Evolutionary conservation across 2,113 vertebrate genomes (phyloP).

Genomic region (Vidua chalybeata): DNA sequence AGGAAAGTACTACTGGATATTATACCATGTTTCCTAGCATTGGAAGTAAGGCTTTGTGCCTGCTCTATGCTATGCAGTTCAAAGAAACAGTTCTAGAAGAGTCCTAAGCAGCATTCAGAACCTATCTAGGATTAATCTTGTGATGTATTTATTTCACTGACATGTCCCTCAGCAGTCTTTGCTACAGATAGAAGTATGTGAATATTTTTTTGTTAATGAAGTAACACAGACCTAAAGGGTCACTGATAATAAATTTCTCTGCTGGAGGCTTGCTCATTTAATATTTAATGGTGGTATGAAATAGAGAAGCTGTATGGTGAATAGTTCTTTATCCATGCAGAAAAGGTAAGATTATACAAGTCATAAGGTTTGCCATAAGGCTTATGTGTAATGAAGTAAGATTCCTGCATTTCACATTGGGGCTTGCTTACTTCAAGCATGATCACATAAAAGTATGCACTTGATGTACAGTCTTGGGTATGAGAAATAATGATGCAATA

Average conservation of each 20-base stretch:
- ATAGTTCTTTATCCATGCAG: not conserved
- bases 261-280: not conserved
- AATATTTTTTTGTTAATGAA: not conserved
- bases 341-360: not conserved
- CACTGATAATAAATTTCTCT: not conserved
- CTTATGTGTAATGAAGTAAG: not conserved
- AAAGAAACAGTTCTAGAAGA: not conserved
- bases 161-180: not conserved
- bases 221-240: not conserved
- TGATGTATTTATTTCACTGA: not conserved
- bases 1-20: not conserved
- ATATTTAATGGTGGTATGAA: not conserved
- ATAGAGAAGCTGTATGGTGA: not conserved
- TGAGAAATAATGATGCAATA: constrained; percentile 16
- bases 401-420: not conserved
- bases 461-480: not conserved
- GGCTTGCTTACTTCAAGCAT: not conserved
- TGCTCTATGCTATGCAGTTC: not conserved
- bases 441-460: not conserved
- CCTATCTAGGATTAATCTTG: not conserved
- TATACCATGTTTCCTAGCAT: not conserved
- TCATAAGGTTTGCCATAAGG: not conserved
- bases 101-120: not conserved
- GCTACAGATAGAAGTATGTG: not conserved
- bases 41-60: not conserved